phyloP scores from a whole-genome alignment of 2,113 vertebrate genomes.

The Prinia subflava region DNA sequence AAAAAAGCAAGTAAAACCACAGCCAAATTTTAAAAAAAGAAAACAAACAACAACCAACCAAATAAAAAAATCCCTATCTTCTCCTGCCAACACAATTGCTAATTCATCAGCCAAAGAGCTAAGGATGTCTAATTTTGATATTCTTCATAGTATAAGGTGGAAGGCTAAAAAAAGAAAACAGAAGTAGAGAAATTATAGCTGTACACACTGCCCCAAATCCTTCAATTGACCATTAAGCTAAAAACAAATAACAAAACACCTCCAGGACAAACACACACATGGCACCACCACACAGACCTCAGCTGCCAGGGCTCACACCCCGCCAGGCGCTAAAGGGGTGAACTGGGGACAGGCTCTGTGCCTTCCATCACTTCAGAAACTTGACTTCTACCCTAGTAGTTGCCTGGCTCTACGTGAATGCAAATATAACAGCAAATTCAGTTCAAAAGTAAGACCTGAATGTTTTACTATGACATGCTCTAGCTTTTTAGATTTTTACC shows the following conservation, averaged over 20 bases:
- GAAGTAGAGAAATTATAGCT: not conserved
- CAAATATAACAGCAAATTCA: not conserved
- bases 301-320: not conserved
- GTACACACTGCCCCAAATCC: not conserved
- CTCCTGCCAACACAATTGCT: not conserved
- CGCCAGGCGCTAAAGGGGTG: not conserved
- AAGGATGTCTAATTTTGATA: not conserved
- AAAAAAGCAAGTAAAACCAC: not conserved
- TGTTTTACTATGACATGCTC: not conserved
- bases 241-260: not conserved
- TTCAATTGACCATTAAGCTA: not conserved
- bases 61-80: not conserved
- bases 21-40: not conserved
- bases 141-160: not conserved
- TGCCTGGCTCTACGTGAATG: not conserved
- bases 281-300: not conserved
- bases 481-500: not conserved
- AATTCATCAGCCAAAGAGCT: not conserved
- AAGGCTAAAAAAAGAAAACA: not conserved
- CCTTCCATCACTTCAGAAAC: not conserved
- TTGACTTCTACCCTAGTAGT: not conserved
- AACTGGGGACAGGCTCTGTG: not conserved
- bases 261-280: not conserved
- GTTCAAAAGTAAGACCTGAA: not conserved
- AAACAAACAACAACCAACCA: not conserved